Evolutionary conservation across 2,113 vertebrate species (phyloP).

Genomic region (Gallinago jamesoni): DNA sequence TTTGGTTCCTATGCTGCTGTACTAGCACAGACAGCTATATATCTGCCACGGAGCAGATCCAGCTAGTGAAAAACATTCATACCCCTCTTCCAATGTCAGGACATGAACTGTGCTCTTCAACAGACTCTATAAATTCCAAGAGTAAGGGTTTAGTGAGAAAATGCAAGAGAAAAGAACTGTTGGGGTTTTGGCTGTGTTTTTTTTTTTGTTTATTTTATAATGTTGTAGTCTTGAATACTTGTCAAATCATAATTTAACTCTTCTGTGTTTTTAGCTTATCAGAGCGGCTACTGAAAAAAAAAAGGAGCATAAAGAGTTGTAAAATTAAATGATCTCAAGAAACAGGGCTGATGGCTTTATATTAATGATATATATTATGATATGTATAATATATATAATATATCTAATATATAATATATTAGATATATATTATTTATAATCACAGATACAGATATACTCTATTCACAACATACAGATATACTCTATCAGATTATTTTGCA

Average conservation of each 20-base stretch:
- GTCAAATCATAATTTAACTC: background rate
- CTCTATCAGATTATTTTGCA: background rate
- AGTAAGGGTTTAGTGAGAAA: background rate
- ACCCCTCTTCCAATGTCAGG: background rate
- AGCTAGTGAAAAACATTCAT: background rate
- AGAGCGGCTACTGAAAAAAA: background rate
- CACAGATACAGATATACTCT: background rate
- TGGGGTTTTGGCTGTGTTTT: background rate
- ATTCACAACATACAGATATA: background rate
- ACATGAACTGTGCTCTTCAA: background rate
- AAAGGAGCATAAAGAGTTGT: background rate
- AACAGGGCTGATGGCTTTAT: background rate
- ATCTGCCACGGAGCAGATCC: background rate
- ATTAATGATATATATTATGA: background rate
- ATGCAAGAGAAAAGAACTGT: background rate
- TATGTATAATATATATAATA: no score
- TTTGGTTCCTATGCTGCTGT: background rate
- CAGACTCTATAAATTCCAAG: background rate
- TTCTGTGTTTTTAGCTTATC: background rate
- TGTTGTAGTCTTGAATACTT: background rate
- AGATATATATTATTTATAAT: no score
- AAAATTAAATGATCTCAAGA: background rate
- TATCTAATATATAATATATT: no score
- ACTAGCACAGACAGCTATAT: background rate
- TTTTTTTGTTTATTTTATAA: background rate